Conservation (phyloP, 2,113 vertebrate species). For the Tinamus guttatus region DNA sequence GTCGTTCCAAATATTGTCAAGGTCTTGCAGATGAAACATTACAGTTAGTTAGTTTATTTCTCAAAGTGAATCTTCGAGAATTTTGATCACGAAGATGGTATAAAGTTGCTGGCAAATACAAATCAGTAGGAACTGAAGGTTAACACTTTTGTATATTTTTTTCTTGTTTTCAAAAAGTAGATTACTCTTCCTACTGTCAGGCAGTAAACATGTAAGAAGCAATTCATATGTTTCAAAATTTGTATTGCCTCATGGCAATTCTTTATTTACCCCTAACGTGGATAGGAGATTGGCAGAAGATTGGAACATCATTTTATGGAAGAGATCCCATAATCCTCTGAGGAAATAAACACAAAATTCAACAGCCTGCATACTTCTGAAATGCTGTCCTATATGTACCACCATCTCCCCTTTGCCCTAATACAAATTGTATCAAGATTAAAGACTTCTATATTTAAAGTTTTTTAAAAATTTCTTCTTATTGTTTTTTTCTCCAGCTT, state of each 20-base stretch:
- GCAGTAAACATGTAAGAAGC: background rate
- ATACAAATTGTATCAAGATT: background rate
- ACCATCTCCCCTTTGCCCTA: conserved; percentile 6
- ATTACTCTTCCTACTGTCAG: background rate
- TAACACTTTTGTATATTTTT: background rate
- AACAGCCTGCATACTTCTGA: conserved; percentile 34
- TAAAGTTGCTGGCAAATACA: background rate
- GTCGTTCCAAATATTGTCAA: background rate
- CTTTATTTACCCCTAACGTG: background rate
- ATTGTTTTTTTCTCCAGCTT: background rate
- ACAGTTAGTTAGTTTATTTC: background rate
- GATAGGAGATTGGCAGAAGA: background rate
- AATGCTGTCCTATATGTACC: conserved; percentile 16
- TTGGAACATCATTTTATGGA: background rate
- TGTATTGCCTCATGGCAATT: background rate
- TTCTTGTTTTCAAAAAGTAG: background rate
- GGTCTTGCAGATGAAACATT: background rate
- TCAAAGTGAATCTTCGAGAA: background rate
- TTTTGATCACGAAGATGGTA: background rate
- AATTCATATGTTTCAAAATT: background rate
- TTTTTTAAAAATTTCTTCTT: background rate
- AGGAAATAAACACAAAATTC: conserved; percentile 51
- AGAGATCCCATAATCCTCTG: background rate
- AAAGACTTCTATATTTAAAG: background rate
- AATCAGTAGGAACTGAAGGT: background rate